Evolutionary conservation across 2,113 vertebrate species (phyloP).

Genomic region (Brachirus orientalis): DNA sequence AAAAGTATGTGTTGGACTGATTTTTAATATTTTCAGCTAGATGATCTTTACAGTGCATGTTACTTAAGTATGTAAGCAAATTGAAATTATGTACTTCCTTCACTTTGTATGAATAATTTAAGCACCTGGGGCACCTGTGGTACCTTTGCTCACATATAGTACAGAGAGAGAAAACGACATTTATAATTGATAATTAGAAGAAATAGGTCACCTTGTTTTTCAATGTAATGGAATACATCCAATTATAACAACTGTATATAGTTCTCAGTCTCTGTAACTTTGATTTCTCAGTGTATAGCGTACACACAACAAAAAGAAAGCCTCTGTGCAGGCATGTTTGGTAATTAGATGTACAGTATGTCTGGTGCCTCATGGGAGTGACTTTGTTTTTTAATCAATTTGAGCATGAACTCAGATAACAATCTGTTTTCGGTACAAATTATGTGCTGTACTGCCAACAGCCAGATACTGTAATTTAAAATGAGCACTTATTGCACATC

Average conservation of each 20-base stretch:
- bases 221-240: constrained; percentile 27
- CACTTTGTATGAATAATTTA: constrained; percentile 12
- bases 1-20: no score
- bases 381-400: no score
- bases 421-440: no score
- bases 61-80: constrained; percentile 2
- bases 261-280: neutral
- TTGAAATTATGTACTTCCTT: constrained; percentile 20
- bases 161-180: constrained; percentile 15
- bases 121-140: constrained; percentile 29
- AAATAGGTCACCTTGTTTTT: constrained; percentile 19
- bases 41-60: constrained; percentile 15
- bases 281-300: neutral
- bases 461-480: no score
- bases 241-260: constrained; percentile 10
- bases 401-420: no score
- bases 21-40: neutral
- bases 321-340: neutral
- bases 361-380: no score
- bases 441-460: no score
- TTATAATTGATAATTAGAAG: constrained; percentile 48
- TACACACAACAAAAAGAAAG: neutral
- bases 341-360: constrained; percentile 13
- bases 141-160: neutral
- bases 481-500: no score